Percentiles rank a stretch among this genome's conserved stretches.
phyloP scores from a whole-genome alignment of 92 coral and sea anemone species.

The Parazoanthus darwini region DNA sequence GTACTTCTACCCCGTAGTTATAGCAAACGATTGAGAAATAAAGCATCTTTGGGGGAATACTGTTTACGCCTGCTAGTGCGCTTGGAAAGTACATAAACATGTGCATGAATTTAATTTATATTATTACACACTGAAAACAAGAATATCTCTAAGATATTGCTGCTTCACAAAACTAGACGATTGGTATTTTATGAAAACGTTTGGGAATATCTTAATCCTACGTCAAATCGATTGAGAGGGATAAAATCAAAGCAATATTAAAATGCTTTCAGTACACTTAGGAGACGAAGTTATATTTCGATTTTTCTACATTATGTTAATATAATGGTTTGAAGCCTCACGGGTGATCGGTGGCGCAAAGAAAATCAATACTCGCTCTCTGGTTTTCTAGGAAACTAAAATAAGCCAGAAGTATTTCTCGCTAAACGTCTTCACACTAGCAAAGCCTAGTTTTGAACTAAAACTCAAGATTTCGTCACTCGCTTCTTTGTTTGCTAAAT shows the following conservation, averaged over 20 bases:
- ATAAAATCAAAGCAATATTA: constrained; percentile 28
- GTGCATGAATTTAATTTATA: constrained; percentile 28
- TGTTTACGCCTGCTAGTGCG: neutral
- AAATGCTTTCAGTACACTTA: neutral
- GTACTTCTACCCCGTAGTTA: neutral
- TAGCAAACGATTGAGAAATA: constrained; percentile 7
- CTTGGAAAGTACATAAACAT: constrained; percentile 25
- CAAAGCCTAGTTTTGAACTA: neutral
- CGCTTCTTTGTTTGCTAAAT: neutral
- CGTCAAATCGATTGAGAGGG: neutral
- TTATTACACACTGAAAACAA: neutral
- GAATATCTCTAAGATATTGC: neutral
- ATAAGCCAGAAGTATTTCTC: constrained; percentile 23
- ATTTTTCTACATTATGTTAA: constrained; percentile 19
- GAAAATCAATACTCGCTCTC: neutral
- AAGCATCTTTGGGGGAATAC: constrained; percentile 1
- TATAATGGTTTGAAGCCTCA: constrained; percentile 20
- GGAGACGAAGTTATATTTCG: neutral
- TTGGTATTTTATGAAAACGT: neutral
- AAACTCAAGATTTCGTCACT: neutral
- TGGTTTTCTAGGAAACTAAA: constrained; percentile 30
- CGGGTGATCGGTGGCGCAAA: constrained; percentile 16
- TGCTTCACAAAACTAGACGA: neutral
- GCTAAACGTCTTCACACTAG: neutral
- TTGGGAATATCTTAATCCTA: neutral